Conservation (phyloP, 2,113 vertebrate species). For the Microtus richardsoni region DNA sequence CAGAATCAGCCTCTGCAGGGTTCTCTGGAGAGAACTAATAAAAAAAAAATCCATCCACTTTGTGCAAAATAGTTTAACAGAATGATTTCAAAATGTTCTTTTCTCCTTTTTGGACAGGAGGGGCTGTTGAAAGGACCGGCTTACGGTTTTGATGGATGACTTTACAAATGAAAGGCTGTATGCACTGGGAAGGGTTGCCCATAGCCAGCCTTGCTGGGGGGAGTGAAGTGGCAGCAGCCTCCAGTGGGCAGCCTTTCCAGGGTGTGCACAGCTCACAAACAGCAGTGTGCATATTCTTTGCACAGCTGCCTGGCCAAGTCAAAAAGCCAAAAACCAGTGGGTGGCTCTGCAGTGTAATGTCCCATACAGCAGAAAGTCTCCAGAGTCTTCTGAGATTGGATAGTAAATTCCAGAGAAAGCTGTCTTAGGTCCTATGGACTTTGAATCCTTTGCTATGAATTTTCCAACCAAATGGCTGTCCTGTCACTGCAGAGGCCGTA, state of each 20-base stretch:
- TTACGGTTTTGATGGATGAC: not conserved
- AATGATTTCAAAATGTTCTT: constrained; percentile 66
- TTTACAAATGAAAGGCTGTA: constrained; percentile 5
- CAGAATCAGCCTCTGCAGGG: not conserved
- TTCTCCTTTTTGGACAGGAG: constrained; percentile 13
- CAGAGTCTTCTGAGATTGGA: not conserved
- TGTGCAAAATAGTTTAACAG: constrained; percentile 21
- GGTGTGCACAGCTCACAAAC: no score
- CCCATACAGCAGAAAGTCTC: not conserved
- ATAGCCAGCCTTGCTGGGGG: not conserved
- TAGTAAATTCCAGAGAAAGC: not conserved
- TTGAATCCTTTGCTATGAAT: not conserved
- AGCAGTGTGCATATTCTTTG: not conserved
- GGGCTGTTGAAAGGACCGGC: not conserved
- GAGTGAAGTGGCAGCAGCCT: not conserved
- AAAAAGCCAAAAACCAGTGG: not conserved
- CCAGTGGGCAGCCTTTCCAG: not conserved
- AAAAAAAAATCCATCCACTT: constrained; percentile 54
- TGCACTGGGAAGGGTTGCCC: not conserved
- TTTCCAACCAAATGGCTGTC: not conserved
- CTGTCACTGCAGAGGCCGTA: not conserved
- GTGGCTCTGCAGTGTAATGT: not conserved
- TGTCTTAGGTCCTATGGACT: not conserved
- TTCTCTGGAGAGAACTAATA: not conserved
- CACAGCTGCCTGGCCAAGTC: not conserved